A percentile compares a stretch with the other conserved stretches of the same genome.
Evolutionary conservation across 1,140 invertebrate genomes (phyloP).

Genomic region (Maconellicoccus hirsutus): DNA sequence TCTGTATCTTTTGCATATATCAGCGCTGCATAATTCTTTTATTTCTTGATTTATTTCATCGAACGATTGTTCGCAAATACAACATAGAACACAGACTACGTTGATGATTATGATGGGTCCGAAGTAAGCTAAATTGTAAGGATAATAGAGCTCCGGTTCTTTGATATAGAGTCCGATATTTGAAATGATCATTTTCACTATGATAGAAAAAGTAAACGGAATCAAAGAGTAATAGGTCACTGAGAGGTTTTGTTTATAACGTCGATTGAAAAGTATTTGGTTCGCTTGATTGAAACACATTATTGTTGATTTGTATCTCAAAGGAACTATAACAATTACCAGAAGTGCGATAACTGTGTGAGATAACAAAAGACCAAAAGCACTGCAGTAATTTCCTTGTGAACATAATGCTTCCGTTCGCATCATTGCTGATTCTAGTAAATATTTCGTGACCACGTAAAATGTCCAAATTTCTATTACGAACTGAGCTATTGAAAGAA

Average conservation of each 20-base stretch:
- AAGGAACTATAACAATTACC: slow-evolving; percentile 10
- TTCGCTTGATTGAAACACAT: slow-evolving; percentile 16
- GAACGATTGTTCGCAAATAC: slow-evolving; percentile 19
- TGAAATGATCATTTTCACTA: slow-evolving; percentile 21
- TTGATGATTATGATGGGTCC: slow-evolving; percentile 19
- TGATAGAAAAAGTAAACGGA: slow-evolving; percentile 13
- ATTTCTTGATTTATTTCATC: slow-evolving; percentile 23
- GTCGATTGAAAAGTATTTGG: neutral
- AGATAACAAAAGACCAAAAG: slow-evolving; percentile 20
- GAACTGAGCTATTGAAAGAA: slow-evolving; percentile 2
- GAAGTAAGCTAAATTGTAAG: slow-evolving; percentile 24
- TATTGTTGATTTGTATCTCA: slow-evolving; percentile 11
- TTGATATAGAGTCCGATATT: slow-evolving; percentile 12
- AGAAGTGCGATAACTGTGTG: slow-evolving; percentile 24
- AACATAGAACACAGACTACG: slow-evolving; percentile 18
- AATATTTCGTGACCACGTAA: slow-evolving; percentile 8
- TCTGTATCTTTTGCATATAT: neutral
- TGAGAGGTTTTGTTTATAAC: neutral
- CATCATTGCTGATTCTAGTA: slow-evolving; percentile 6
- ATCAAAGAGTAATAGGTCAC: neutral
- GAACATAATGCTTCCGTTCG: slow-evolving; percentile 10
- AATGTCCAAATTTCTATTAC: slow-evolving; percentile 22
- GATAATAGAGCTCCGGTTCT: slow-evolving; percentile 24
- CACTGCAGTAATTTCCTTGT: slow-evolving; percentile 23
- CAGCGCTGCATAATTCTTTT: neutral